A percentile compares a stretch with the other conserved stretches of the same genome.
These are phyloP conservation scores for Phortica magna DNA, from an alignment of 2,888 invertebrate genomes.

Conservation along the genomic window DNA sequence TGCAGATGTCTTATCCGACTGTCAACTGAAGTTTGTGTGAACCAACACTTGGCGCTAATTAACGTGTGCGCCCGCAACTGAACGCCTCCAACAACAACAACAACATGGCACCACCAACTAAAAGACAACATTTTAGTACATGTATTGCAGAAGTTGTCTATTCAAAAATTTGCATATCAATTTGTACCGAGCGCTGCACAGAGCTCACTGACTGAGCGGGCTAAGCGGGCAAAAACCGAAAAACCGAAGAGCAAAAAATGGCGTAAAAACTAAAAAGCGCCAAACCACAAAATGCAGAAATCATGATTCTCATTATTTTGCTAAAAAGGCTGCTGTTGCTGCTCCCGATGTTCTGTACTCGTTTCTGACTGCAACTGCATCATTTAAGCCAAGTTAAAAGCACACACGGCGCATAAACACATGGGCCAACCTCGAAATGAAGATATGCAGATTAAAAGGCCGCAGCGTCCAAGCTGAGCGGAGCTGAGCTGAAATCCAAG, in stretches of 20 bases:
- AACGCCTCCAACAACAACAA: conserved; percentile 32
- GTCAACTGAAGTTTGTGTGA: conserved; percentile 30
- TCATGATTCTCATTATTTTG: conserved; percentile 75
- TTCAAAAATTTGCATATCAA: conserved; percentile 72
- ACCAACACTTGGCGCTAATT: conserved; percentile 36
- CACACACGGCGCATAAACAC: conserved; percentile 57
- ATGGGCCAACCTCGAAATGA: conserved; percentile 69
- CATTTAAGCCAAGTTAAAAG: conserved; percentile 24
- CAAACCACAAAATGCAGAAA: conserved; percentile 60
- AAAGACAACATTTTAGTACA: conserved; percentile 46
- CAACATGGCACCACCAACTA: conserved; percentile 39
- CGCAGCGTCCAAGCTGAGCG: conserved; percentile 53
- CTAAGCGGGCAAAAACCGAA: conserved; percentile 44
- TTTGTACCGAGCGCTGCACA: conserved; percentile 58
- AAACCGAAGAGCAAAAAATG: conserved; percentile 52
- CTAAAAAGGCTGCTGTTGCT: conserved; percentile 57
- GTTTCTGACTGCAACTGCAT: background rate
- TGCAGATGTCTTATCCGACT: conserved; percentile 7
- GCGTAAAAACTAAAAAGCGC: conserved; percentile 63
- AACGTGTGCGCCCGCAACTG: conserved; percentile 23
- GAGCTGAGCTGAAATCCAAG: conserved; percentile 25
- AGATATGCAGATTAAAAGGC: conserved; percentile 76
- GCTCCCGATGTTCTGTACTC: background rate
- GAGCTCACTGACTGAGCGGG: too few relatives aligned
- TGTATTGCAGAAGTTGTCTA: conserved; percentile 42